phyloP scores from a whole-genome alignment of 2,113 vertebrate genomes.

The Corythoichthys haematopterus region DNA sequence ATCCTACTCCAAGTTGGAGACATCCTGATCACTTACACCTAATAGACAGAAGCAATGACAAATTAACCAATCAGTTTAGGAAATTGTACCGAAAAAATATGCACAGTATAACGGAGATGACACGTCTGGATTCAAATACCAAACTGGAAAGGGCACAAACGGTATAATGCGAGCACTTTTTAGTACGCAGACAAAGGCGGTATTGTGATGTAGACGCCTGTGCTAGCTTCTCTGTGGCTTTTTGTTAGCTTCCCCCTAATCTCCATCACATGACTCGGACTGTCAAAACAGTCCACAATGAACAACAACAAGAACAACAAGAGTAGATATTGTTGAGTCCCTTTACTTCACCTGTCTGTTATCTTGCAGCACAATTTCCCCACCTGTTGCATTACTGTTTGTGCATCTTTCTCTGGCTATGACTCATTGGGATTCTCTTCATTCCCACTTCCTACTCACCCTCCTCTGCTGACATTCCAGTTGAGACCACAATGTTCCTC shows the following conservation, averaged over 20 bases:
- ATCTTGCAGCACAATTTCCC: neutral
- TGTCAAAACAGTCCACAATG: slow-evolving; percentile 44
- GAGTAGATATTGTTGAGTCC: neutral
- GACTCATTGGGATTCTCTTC: slow-evolving; percentile 11
- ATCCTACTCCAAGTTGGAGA: too few relatives aligned
- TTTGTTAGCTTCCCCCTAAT: slow-evolving; percentile 45
- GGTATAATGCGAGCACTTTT: neutral
- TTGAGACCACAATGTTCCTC: neutral
- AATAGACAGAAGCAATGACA: too few relatives aligned
- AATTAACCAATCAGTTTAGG: neutral
- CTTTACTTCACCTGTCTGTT: neutral
- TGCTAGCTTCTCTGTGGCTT: slow-evolving; percentile 41
- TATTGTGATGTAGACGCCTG: slow-evolving; percentile 21
- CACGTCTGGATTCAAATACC: neutral
- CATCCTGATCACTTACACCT: too few relatives aligned
- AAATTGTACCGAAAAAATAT: neutral
- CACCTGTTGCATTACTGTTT: slow-evolving; percentile 1
- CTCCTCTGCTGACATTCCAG: slow-evolving; percentile 4
- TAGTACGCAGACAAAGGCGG: slow-evolving; percentile 26
- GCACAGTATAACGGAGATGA: neutral
- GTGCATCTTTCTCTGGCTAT: slow-evolving; percentile 2
- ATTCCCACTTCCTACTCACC: neutral
- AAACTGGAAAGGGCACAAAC: neutral
- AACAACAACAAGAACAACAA: neutral
- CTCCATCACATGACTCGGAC: slow-evolving; percentile 46